These are phyloP conservation scores for Allobates femoralis DNA, from an alignment of 2,797 vertebrate species.

Conservation along the genomic window DNA sequence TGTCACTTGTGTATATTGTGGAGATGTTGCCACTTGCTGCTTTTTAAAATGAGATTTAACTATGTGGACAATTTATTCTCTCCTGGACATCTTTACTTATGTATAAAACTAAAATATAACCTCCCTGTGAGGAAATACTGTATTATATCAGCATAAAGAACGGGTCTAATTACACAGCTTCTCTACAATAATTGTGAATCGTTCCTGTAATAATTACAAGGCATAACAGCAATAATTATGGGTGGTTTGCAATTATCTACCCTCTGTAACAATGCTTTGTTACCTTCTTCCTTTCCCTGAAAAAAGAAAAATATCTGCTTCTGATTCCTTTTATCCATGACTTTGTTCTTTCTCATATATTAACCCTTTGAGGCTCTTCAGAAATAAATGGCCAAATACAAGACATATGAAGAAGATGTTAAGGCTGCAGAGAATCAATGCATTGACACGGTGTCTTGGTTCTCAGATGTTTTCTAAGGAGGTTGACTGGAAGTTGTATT, in stretches of 20 bases:
- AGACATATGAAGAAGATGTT: not conserved
- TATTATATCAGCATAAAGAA: constrained; percentile 17
- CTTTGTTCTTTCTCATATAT: not conserved
- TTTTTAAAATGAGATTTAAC: not conserved
- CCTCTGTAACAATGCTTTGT: constrained; percentile 29
- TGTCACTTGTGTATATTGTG: not conserved
- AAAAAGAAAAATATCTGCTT: not conserved
- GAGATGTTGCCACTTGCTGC: not conserved
- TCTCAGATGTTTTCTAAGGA: not conserved
- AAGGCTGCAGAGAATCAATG: not conserved
- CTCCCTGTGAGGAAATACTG: not conserved
- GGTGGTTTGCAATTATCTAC: constrained; percentile 31
- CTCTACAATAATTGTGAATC: constrained; percentile 47
- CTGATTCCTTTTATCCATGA: not conserved
- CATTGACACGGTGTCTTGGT: not conserved
- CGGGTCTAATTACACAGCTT: constrained; percentile 38
- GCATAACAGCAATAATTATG: constrained; percentile 50
- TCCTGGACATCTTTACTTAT: not conserved
- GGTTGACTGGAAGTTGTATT: too few relatives aligned
- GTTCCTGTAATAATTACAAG: constrained; percentile 52
- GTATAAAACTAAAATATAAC: constrained; percentile 2
- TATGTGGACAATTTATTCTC: not conserved
- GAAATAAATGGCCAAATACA: not conserved
- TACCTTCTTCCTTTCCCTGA: constrained; percentile 29
- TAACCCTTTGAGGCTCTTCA: not conserved